These are phyloP conservation scores for Percina caprodes DNA, from an alignment of 2,113 vertebrate species.

Conservation along the genomic window DNA sequence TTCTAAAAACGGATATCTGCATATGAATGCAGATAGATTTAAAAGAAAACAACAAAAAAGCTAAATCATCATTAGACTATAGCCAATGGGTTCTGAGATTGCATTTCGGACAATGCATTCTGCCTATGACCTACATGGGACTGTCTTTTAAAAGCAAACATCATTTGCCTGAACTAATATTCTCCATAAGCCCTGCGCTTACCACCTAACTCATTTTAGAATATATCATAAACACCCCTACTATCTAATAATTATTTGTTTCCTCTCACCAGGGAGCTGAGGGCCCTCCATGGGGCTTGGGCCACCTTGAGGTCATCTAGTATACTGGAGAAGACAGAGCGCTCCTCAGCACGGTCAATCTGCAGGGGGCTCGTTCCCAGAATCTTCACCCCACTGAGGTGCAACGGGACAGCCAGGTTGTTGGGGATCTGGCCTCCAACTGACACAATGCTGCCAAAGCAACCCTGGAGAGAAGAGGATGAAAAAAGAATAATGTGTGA, in stretches of 20 bases:
- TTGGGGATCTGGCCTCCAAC: constrained; percentile 97
- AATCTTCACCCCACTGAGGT: constrained; percentile 90
- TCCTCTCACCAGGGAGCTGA: constrained; percentile 89
- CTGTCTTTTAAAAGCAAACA: neutral
- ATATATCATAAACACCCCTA: neutral
- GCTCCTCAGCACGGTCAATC: constrained; percentile 92
- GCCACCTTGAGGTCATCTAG: constrained; percentile 90
- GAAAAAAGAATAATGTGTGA: neutral
- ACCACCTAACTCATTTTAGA: neutral
- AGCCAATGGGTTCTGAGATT: too few species aligned
- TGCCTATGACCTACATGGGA: neutral
- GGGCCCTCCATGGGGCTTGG: constrained; percentile 94
- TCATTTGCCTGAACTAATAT: neutral
- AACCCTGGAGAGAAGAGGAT: constrained; percentile 80
- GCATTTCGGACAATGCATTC: too few species aligned
- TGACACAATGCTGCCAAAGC: constrained; percentile 92
- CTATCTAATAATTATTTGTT: constrained; percentile 6
- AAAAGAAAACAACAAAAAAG: too few species aligned
- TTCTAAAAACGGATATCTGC: too few species aligned
- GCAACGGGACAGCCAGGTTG: constrained; percentile 91
- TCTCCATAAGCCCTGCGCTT: neutral
- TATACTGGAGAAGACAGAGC: constrained; percentile 90
- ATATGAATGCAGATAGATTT: too few species aligned
- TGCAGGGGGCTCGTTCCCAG: constrained; percentile 92
- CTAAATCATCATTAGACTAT: too few species aligned